Evolutionary conservation across 1,140 invertebrate species (phyloP), one percentile per base, ranked within the genome.

Genomic region (Calephelis nemesis): DNA sequence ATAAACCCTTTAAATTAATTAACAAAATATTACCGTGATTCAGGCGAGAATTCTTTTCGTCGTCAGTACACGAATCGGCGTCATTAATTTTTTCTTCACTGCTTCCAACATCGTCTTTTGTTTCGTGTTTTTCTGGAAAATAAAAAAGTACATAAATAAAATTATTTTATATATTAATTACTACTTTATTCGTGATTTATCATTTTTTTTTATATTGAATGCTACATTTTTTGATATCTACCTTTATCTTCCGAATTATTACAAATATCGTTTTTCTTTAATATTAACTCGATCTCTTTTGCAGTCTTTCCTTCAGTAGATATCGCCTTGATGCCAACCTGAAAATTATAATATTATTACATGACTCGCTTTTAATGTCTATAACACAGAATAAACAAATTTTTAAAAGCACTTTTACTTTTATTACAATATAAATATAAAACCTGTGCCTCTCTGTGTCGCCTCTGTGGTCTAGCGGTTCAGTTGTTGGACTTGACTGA

Each of bases 311-410:
- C 87, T n/a, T 91, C 87, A 6, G 88, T 81, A 10, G 86, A 80
- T 76, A 91, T 75, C 8, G 79, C 78, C 76, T 92, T 91, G 69
- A 91, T 88, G 50, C 90, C 90, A 47, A 90, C 87, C 90, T 92
- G 76, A 62, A 83, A 67, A 39, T 7, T 54, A 45, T 42, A 40
- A 15, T 49, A 12, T 60, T 54, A n/a, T 13, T 47, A 47, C 30
- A 30, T 30, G 30, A 30, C 30, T 30, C 30, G 30, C 30, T 30
- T 30, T 30, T 30, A 30, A 30, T 30, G 4, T 30, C 30, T 30
- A 4, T 30, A 30, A 30, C 30, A 30, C 30, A 30, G 30, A 4
- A 30, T 4, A 30, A 30, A 30, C 30, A 30, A 0, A 30, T 30
- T 30, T 30, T 30, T 30, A 30, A 30, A 4, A 30, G 30, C 30